Conservation (phyloP, 2,797 vertebrate genomes). For the Cossypha niveicapilla region DNA sequence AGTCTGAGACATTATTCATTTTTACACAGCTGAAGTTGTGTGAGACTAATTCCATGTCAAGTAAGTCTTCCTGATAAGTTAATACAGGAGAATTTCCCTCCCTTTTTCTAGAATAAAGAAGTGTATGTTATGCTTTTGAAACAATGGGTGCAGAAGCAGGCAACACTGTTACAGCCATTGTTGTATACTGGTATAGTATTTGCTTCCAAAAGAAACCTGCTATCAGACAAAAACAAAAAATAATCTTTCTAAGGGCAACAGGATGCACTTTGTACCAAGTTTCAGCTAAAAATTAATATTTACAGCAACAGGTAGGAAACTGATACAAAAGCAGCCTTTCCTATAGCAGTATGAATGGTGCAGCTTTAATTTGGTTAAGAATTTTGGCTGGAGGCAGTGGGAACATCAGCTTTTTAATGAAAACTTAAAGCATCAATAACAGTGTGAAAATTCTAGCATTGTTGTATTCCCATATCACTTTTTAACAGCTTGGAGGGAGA, state of each 20-base stretch:
- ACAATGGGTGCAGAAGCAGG: background rate
- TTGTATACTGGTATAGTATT: background rate
- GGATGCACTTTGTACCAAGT: background rate
- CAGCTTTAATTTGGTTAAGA: conserved; percentile 43
- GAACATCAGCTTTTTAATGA: conserved; percentile 60
- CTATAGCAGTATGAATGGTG: background rate
- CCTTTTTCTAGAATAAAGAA: background rate
- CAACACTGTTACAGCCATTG: background rate
- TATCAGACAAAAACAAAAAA: background rate
- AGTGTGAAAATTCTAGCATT: conserved; percentile 52
- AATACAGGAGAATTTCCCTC: background rate
- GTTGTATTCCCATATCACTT: conserved; percentile 30
- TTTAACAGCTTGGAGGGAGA: conserved; percentile 52
- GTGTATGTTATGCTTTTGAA: background rate
- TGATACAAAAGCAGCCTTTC: background rate
- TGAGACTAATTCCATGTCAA: background rate
- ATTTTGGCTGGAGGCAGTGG: conserved; percentile 46
- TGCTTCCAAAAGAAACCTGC: background rate
- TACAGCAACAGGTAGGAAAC: background rate
- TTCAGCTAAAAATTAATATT: background rate
- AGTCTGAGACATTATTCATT: background rate
- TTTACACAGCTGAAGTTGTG: background rate
- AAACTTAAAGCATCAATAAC: conserved; percentile 19
- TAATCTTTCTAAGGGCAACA: background rate
- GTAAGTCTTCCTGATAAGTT: background rate